Base-by-base conservation (phyloP, 2,888 invertebrate genomes). In the Cryptosula pallasiana region DNA sequence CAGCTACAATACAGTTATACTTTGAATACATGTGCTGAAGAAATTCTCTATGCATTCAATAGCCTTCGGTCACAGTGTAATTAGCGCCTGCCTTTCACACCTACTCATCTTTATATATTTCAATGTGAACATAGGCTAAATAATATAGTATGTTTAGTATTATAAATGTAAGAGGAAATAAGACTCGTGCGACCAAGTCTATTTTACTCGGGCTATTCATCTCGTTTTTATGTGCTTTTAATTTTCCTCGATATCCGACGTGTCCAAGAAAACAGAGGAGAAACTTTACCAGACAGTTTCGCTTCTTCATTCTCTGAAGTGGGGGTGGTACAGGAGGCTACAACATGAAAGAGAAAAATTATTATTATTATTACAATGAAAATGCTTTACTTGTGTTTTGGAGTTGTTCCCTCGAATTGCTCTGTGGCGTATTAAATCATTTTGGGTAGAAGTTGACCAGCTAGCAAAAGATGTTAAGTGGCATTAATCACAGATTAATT, bases 111-210 rank as follows among this genome's bases (percentile, higher is more conserved):
- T 63, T 16, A n/a, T 63, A 32, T 2, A 63, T 32, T 29, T 27
- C 32, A 13, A 63, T 25, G 32, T 55, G 54, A 20, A 45, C 70
- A 57, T 79, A 82, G 72, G 77, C 75, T 1, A 77, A 69, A 95
- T 95, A 96, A 85, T 96, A 96, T 80, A 91, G 90, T 71, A 95
- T 86, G 83, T 95, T 95, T 75, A 95, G 90, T 0, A 93, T 84
- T 0, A 90, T 90, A 82, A 95, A 95, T 0, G 93, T 92, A 16
- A 92, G 89, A 1, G 93, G 93, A 81, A 93, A 92, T 35, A 91
- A 88, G 55, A 92, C 87, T 57, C 92, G 86, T 0, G 94, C 91
- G 0, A 91, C 90, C 78, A 90, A 88, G 85, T 92, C 92, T 75
- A 92, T 91, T 85, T 91, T 90, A 73, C 92, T 92, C 1, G 92